Base-by-base conservation (phyloP, 2,113 vertebrate genomes). In the Halichoerus grypus region DNA sequence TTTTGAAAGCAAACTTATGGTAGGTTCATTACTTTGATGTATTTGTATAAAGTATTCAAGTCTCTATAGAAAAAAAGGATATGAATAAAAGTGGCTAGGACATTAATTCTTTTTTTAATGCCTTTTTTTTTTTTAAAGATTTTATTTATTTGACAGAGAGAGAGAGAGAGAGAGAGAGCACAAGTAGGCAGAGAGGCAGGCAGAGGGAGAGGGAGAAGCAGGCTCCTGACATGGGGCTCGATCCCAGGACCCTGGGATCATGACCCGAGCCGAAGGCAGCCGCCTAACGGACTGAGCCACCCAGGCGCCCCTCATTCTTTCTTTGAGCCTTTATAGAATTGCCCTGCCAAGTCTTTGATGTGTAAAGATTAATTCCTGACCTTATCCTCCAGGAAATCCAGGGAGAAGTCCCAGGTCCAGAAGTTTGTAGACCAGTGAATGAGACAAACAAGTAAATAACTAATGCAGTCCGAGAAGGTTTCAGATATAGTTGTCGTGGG, bases 321-420 rank as follows among this genome's bases (percentile, higher is more conserved):
- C 55, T 49, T n/a, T 74, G 82, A 65, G 16, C 22, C 18, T 82
- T 83, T 28, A 22, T 95, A 21, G 57, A 93, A 46, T 92, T 80
- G 36, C 36, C 22, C 33, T 88, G 57, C 61, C 42, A 82, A 77
- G 71, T 69, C 33, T 49, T 85, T 95, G 22, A 31, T 31, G 33
- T 89, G 0, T 85, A 81, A 81, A 95, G 42, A 96, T 96, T 95
- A 80, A 86, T 67, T 86, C n/a, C 61, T 96, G 22, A 96, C 53
- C 15, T 90, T 74, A 55, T 65, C n/a, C 59, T 94, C 80, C 28
- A 79, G 67, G 36, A 93, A 93, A 28, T 85, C 65, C 46, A 83
- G 79, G 51, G 67, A 90, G 59, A 81, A 79, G 42, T 31, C 36
- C 12, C 3, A 51, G 77, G 82, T 90, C 72, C 26, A 92, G 65